Percentiles rank a stretch among this genome's conserved stretches.
Conservation (phyloP, 1,140 invertebrate genomes). For the Diploscapter pachys region DNA sequence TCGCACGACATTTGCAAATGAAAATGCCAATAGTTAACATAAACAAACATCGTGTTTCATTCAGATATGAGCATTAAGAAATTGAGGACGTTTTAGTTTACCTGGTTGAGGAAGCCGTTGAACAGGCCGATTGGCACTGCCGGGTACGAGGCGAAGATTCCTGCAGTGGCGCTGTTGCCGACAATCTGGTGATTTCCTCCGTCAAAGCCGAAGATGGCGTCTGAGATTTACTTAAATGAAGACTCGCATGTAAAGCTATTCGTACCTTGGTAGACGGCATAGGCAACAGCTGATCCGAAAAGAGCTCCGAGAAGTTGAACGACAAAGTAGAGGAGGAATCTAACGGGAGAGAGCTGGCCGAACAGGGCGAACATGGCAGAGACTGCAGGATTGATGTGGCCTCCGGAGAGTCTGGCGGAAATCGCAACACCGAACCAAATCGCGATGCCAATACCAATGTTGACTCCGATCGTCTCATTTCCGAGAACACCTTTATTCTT, state of each 20-base stretch:
- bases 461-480: conserved; percentile 33
- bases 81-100: conserved; percentile 28
- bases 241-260: too few species aligned
- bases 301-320: conserved; percentile 66
- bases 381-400: conserved; percentile 65
- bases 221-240: conserved; percentile 44
- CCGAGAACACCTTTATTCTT: conserved; percentile 9
- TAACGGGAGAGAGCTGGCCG: conserved; percentile 63
- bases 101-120: conserved; percentile 63
- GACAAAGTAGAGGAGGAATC: conserved; percentile 60
- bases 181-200: conserved; percentile 52
- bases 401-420: conserved; percentile 58
- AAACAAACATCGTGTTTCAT: too few species aligned
- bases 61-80: too few species aligned
- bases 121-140: conserved; percentile 56
- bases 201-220: conserved; percentile 61
- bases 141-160: conserved; percentile 68
- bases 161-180: conserved; percentile 60
- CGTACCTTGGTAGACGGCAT: conserved; percentile 62
- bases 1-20: too few species aligned
- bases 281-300: conserved; percentile 61
- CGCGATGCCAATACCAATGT: conserved; percentile 26
- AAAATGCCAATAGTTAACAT: too few species aligned
- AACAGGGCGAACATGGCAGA: conserved; percentile 61
- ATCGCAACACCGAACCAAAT: conserved; percentile 28